Conservation (phyloP, 1,140 invertebrate genomes). For the Zaprionus lachaisei region DNA sequence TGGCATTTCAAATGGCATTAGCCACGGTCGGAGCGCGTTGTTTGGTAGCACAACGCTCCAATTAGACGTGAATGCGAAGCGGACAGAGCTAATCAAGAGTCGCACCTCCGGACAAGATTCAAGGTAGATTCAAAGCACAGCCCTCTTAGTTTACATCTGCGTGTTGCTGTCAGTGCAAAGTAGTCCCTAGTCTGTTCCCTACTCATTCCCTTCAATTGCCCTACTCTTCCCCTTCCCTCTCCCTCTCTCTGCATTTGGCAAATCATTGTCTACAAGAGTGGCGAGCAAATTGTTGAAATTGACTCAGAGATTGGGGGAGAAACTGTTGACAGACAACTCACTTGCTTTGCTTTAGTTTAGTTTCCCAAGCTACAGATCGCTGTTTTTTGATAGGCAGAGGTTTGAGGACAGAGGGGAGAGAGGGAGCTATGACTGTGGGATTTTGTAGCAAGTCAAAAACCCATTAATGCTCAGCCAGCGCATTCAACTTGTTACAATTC, state of each 20-base stretch:
- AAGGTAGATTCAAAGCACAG: constrained; percentile 2
- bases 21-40: constrained; percentile 24
- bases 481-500: constrained; percentile 81
- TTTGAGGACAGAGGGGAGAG: neutral
- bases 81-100: constrained; percentile 26
- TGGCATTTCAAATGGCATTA: constrained; percentile 39
- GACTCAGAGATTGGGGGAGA: constrained; percentile 35
- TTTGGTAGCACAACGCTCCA: constrained; percentile 9
- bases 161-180: neutral
- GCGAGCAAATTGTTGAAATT: constrained; percentile 58
- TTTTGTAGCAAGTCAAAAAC: constrained; percentile 79
- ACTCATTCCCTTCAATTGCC: neutral
- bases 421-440: constrained; percentile 1
- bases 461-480: constrained; percentile 77
- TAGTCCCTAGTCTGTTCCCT: neutral
- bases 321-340: constrained; percentile 46
- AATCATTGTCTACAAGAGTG: constrained; percentile 65
- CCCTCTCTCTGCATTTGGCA: constrained; percentile 37
- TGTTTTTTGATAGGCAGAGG: neutral
- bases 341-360: constrained; percentile 41
- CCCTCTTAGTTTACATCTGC: neutral
- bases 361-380: constrained; percentile 54
- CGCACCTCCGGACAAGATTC: neutral
- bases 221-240: neutral
- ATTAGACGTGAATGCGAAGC: constrained; percentile 28